Evolutionary conservation across 2,888 invertebrate genomes (phyloP), one percentile per base, ranked within the genome.

Genomic region (Coecobrya sp.): DNA sequence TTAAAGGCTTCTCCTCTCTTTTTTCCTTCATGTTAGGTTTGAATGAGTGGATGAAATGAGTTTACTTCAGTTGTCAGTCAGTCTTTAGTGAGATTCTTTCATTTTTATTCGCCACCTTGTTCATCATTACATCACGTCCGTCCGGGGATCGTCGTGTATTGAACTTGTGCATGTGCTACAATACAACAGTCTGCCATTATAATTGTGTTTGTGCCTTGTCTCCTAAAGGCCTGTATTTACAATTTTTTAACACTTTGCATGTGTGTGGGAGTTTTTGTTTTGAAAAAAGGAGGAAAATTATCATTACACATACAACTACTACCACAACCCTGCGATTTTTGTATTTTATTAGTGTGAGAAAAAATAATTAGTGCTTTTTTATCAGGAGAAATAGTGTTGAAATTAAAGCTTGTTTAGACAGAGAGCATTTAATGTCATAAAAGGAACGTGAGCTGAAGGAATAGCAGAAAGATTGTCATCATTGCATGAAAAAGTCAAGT

Each of bases 361-460:
- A 85, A 85, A 85, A 68, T 85, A 85, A 85, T 85, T 85, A 85
- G 45, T 45, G 82, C n/a, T 25, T 79, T 79, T 52, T 79, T 49
- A 49, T 22, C 22, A 27, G 22, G 19, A 52, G 45, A 49, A 79
- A 76, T 7, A 55, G 81, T 73, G 42, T 42, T 19, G 19, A 81
- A 81, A 27, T 49, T 73, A 16, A 81, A 30, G 52, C 7, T 59
- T 59, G 19, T 59, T 59, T 19, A 22, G 7, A 10, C 62, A 62
- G 0, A 13, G 49, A 49, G 49, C 10, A 49, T 42, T 70, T 19
- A 5, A 5, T 42, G 42, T 42, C 42, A 70, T 42, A 42, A 42
- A 19, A 70, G 42, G n/a, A 36, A 55, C 55, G 81, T 81, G 81
- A 81, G 55, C 7, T 19, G 42, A 73, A 30, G 13, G 7, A 49